Evolutionary conservation across 2,888 invertebrate species (phyloP).

Genomic region (Drosophila histrio): DNA sequence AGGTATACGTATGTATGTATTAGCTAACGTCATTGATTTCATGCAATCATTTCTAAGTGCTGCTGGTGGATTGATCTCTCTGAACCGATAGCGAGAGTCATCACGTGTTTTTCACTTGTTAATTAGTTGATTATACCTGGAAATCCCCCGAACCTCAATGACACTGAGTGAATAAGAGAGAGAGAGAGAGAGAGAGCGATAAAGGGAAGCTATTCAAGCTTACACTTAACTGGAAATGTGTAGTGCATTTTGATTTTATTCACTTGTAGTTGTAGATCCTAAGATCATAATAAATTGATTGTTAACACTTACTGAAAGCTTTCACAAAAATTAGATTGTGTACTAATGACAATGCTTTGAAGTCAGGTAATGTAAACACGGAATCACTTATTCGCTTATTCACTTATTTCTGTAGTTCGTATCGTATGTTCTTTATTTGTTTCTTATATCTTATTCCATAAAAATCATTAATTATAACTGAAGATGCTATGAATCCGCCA

Average conservation of each 20-base stretch:
- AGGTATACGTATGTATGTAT: not conserved
- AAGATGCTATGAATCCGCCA: too few species aligned
- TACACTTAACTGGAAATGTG: not conserved
- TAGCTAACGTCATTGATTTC: slow-evolving; percentile 27
- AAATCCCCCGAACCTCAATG: slow-evolving; percentile 48
- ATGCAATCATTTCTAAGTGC: slow-evolving; percentile 29
- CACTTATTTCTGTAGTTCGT: too few species aligned
- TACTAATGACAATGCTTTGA: too few species aligned
- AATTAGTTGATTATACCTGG: slow-evolving; percentile 50
- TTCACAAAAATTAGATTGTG: too few species aligned
- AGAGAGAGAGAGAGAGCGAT: not conserved
- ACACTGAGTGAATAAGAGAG: not conserved
- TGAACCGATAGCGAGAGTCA: slow-evolving; percentile 64
- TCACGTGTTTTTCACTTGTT: slow-evolving; percentile 63
- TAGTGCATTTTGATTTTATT: not conserved
- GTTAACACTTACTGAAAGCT: too few species aligned
- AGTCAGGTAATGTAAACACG: too few species aligned
- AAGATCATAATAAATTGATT: not conserved
- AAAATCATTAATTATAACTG: too few species aligned
- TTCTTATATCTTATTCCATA: too few species aligned
- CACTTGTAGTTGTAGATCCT: too few species aligned
- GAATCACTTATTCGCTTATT: too few species aligned
- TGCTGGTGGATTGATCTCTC: slow-evolving; percentile 53
- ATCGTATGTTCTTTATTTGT: too few species aligned
- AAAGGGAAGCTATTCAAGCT: not conserved